phyloP scores from a whole-genome alignment of 2,113 vertebrate species.

The Upupa epops region DNA sequence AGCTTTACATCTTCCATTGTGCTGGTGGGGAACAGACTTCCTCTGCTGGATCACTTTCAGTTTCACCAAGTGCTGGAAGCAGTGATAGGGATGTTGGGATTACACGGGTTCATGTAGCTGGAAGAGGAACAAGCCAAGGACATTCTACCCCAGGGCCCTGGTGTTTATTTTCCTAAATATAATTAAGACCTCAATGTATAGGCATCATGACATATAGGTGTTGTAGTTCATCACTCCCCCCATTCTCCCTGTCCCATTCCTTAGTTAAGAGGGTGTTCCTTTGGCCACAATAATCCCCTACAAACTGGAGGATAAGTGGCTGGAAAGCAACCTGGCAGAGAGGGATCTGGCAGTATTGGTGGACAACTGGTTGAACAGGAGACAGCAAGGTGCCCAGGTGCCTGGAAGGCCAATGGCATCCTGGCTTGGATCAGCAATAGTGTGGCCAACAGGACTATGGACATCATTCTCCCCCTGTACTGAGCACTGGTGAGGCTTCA shows the following conservation, averaged over 20 bases:
- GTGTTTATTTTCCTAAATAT: not conserved
- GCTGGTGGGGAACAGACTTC: not conserved
- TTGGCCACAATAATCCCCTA: too few relatives aligned
- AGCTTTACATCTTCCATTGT: not conserved
- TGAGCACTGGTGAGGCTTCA: too few relatives aligned
- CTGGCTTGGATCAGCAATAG: too few relatives aligned
- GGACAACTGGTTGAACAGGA: too few relatives aligned
- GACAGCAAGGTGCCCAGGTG: too few relatives aligned
- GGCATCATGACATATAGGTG: not conserved
- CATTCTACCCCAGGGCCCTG: not conserved
- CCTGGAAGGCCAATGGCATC: too few relatives aligned
- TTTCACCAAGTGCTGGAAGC: constrained; percentile 27
- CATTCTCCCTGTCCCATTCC: not conserved
- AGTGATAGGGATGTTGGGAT: constrained; percentile 27
- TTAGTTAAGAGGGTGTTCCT: too few relatives aligned
- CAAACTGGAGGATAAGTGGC: too few relatives aligned
- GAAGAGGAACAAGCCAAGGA: not conserved
- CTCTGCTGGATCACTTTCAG: not conserved
- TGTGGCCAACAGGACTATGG: too few relatives aligned
- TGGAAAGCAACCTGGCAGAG: too few relatives aligned
- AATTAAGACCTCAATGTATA: not conserved
- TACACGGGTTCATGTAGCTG: constrained; percentile 5
- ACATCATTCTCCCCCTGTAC: too few relatives aligned
- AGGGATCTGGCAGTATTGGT: too few relatives aligned
- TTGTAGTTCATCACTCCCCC: not conserved